Base-by-base conservation (phyloP, 2,113 vertebrate genomes). In the Empidonax traillii region DNA sequence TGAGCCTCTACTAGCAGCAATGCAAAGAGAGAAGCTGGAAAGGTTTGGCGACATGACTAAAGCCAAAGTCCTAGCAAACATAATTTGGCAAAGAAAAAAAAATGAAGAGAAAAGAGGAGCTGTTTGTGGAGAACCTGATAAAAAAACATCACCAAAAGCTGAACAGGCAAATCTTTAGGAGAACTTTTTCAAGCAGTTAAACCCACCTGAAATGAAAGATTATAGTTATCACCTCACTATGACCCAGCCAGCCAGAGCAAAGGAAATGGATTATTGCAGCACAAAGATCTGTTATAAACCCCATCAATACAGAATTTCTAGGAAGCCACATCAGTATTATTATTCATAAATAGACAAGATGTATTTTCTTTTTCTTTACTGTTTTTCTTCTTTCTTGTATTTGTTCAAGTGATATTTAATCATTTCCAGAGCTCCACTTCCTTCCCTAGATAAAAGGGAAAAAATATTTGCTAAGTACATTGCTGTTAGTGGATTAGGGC, bases 1-100 rank as follows among this genome's bases (percentile, higher is more conserved):
- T 89, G 95, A 96, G 96, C 62, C 80, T 94, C 76, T 81, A 62
- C 80, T 75, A 92, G 65, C 33, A 92, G 65, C 76, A 91, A 31
- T 30, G 61, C 24, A 78, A 69, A 90, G 47, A 78, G 30, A 94
- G 83, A 84, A 92, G 25, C 35, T 89, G 77, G 84, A 85, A 82
- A 87, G 77, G 8, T 87, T 85, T 75, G 58, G 56, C 31, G 37
- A 56, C 51, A 16, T 53, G 52, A 68, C 80, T 87, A 76, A 78
- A 93, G 41, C 33, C 65, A 84, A 95, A 92, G 53, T 49, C 66
- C 44, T 72, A 82, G 33, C 27, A 89, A 92, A 68, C 2, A 20
- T 62, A 78, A 84, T 89, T 88, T 86, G 72, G 16, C 13, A 8
- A 2, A 31, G 12, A 12, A 68, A 79, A 87, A 87, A 78, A 67